phyloP scores from a whole-genome alignment of 2,113 vertebrate species.

The Antechinus flavipes region DNA sequence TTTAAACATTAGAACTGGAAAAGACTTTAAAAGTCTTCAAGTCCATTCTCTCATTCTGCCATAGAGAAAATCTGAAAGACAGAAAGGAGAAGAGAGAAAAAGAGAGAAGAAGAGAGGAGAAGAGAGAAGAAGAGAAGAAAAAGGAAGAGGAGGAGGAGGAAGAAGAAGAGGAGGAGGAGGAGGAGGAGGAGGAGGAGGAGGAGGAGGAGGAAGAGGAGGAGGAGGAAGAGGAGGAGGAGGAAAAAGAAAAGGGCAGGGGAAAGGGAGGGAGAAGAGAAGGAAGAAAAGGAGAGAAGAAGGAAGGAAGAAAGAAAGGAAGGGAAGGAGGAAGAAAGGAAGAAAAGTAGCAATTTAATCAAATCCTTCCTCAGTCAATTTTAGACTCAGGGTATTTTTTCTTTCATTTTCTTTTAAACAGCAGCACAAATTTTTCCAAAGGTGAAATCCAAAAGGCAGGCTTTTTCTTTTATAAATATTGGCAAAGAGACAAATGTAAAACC shows the following conservation, averaged over 20 bases:
- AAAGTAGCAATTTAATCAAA: neutral
- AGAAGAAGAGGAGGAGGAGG: too few relatives aligned
- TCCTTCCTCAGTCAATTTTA: neutral
- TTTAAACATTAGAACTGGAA: neutral
- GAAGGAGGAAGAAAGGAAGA: neutral
- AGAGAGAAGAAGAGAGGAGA: too few relatives aligned
- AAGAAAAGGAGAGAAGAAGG: neutral
- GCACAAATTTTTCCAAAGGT: slow-evolving; percentile 12
- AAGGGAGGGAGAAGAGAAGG: neutral
- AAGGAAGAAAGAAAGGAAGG: neutral
- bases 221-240: too few relatives aligned
- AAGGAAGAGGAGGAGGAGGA: too few relatives aligned
- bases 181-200: too few relatives aligned
- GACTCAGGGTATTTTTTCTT: neutral
- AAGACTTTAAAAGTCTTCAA: neutral
- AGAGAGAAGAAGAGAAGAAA: neutral
- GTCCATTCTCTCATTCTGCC: neutral
- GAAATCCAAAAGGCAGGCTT: slow-evolving; percentile 4
- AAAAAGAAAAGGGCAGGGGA: neutral
- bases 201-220: too few relatives aligned
- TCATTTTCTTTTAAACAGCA: slow-evolving; percentile 31
- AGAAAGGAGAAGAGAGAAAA: neutral
- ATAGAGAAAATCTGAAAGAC: neutral
- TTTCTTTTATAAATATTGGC: slow-evolving; percentile 14
- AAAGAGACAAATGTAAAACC: slow-evolving; percentile 10